Conservation (phyloP, 2,113 vertebrate genomes). For the Tragelaphus imberbis region DNA sequence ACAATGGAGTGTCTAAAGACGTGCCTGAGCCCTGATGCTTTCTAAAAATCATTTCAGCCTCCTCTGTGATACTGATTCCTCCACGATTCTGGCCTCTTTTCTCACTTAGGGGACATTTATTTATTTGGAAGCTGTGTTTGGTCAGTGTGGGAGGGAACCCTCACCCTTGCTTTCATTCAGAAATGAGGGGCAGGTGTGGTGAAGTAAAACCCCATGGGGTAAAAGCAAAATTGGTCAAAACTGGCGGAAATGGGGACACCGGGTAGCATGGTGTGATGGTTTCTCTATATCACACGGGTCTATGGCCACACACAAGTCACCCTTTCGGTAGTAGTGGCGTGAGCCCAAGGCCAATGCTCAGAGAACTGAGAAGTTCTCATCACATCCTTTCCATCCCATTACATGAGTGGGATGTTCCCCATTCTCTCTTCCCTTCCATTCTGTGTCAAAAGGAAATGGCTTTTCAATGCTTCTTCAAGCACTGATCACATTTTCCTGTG, state of each 20-base stretch:
- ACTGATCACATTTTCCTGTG: background rate
- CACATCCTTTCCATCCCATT: background rate
- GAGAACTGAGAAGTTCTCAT: background rate
- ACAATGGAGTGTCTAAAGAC: background rate
- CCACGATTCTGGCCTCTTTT: background rate
- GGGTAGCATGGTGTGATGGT: rapidly evolving
- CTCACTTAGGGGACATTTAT: background rate
- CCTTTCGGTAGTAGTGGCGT: background rate
- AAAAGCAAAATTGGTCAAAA: background rate
- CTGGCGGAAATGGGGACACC: rapidly evolving
- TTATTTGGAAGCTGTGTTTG: background rate
- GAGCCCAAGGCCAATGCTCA: background rate
- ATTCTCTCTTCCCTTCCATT: background rate
- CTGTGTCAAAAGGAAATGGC: background rate
- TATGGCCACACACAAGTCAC: background rate
- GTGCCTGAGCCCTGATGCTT: background rate
- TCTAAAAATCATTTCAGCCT: background rate
- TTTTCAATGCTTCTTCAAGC: background rate
- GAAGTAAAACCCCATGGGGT: background rate
- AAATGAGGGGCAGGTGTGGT: background rate
- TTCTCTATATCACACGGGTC: rapidly evolving
- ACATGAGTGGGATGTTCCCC: rapidly evolving
- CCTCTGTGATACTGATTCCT: background rate
- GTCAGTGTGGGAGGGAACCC: background rate
- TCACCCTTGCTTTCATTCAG: background rate